phyloP scores from a whole-genome alignment of 2,113 vertebrate genomes.

The Mastomys natalensis region DNA sequence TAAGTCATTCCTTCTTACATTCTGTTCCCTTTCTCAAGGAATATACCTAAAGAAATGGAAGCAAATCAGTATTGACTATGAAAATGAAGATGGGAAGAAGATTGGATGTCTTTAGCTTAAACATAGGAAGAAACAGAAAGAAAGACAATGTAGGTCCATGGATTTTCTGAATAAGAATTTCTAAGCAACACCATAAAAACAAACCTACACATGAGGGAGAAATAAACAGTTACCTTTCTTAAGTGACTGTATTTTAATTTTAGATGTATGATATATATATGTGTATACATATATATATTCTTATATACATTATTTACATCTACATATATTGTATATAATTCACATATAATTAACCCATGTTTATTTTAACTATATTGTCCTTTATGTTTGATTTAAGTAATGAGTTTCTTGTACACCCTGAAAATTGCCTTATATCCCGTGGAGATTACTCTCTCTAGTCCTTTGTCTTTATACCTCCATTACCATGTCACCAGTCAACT shows the following conservation, averaged over 20 bases:
- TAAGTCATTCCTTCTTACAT: not conserved
- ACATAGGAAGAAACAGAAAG: not conserved
- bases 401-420: not conserved
- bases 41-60: not conserved
- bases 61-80: not conserved
- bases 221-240: not conserved
- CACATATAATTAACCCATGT: not conserved
- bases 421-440: not conserved
- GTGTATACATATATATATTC: not conserved
- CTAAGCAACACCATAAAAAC: not conserved
- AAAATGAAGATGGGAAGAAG: not conserved
- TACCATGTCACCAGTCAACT: too few species aligned
- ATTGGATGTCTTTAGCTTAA: too few species aligned
- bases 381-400: not conserved
- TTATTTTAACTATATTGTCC: not conserved
- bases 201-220: not conserved
- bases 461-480: not conserved
- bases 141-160: not conserved
- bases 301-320: not conserved
- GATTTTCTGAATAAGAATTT: not conserved
- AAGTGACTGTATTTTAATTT: not conserved
- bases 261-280: not conserved
- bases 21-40: not conserved
- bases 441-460: not conserved
- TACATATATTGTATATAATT: not conserved